Evolutionary conservation across 2,113 vertebrate species (phyloP), one percentile per base, ranked within the genome.

Genomic region (Puntigrus tetrazona): DNA sequence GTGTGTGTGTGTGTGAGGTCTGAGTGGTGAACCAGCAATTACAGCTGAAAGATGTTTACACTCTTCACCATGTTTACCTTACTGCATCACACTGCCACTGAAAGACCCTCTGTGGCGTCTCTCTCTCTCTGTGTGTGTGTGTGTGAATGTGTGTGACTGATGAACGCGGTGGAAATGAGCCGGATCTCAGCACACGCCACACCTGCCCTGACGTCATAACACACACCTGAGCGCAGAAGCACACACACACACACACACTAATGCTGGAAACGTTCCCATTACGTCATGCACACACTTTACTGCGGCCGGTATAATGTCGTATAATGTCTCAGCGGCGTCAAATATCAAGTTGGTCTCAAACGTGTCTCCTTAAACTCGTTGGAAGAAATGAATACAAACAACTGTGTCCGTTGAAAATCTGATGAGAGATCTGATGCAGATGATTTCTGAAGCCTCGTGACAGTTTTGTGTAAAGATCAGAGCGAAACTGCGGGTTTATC

Each of bases 1-100:
- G 47, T 87, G 84, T 88, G 84, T 88, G 83, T 74, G 29, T 59
- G 88, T 89, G 92, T 92, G 92, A 91, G 93, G 91, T 94, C 92
- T 91, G 91, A 90, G 90, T 90, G 91, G 90, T 85, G 87, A 88
- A 87, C 86, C 83, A 88, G 89, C 88, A 86, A 89, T 85, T 84
- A 87, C 59, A 78, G 86, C 78, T 83, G 85, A 81, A 81, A 70
- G 45, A 70, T 81, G 63, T 81, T 81, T 81, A 70, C 79, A 70
- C 79, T 81, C 79, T 70, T 81, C 63, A 69, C 69, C 41, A 75
- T 91, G 90, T 92, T 93, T 91, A 91, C 85, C 82, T 79, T 73
- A 52, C 83, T 70, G 89, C 89, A 85, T 85, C 84, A 87, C 88
- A 55, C 91, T 20, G 47, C 47, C 47, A 20, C 79, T 90, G 86